These are phyloP conservation scores for Tyrophagus putrescentiae DNA, from an alignment of 1,140 invertebrate genomes.

Conservation along the genomic window DNA sequence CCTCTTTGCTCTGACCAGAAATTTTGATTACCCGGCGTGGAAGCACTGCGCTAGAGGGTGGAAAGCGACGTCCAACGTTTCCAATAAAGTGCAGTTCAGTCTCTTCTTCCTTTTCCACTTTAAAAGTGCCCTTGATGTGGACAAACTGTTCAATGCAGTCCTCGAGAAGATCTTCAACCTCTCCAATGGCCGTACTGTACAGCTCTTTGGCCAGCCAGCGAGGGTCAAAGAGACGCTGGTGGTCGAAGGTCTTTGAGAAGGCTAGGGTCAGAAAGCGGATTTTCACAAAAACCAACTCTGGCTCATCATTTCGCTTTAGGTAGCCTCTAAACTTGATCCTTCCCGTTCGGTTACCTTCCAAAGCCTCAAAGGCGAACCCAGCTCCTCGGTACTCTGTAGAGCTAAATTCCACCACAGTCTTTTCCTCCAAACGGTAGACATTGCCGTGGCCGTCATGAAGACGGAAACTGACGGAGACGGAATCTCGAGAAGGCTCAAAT, in stretches of 20 bases:
- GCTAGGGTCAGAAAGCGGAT: constrained; percentile 6
- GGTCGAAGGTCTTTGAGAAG: constrained; percentile 2
- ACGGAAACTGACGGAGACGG: background rate
- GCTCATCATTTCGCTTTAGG: background rate
- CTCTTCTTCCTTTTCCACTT: constrained; percentile 17
- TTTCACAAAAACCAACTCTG: background rate
- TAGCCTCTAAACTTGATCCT: constrained; percentile 18
- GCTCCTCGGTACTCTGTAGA: background rate
- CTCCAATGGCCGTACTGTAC: background rate
- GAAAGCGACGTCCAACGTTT: background rate
- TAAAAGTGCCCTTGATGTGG: constrained; percentile 21
- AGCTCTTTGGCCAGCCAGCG: constrained; percentile 12
- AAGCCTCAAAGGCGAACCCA: constrained; percentile 7
- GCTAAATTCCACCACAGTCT: background rate
- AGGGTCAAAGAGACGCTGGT: background rate
- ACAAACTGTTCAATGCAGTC: constrained; percentile 23
- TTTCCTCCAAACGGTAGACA: constrained; percentile 1
- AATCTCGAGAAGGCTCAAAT: background rate
- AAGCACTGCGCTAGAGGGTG: background rate
- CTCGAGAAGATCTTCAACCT: background rate
- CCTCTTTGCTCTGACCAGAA: constrained; percentile 1
- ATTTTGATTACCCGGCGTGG: background rate
- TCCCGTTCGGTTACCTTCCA: background rate
- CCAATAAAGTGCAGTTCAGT: constrained; percentile 21
- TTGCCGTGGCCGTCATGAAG: background rate